These are phyloP conservation scores for Plodia interpunctella DNA, from an alignment of 1,140 invertebrate genomes.

Conservation along the genomic window DNA sequence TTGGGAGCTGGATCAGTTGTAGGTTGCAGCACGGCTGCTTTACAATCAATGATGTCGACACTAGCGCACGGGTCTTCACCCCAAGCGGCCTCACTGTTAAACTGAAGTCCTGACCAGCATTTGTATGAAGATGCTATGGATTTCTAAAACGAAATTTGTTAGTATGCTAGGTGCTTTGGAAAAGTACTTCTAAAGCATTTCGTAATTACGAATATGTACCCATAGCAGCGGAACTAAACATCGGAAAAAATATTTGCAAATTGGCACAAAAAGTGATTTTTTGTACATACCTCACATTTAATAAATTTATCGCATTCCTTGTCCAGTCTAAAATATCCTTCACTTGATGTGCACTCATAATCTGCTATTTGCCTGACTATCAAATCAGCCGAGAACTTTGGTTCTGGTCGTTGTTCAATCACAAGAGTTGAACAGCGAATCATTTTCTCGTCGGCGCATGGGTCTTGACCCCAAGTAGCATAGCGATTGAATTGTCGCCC, in stretches of 20 bases:
- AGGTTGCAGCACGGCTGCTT: neutral
- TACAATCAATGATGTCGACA: neutral
- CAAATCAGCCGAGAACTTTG: neutral
- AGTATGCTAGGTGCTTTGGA: no score
- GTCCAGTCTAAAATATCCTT: neutral
- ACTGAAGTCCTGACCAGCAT: neutral
- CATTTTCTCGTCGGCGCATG: neutral
- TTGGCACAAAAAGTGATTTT: neutral
- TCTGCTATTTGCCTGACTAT: neutral
- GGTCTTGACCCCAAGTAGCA: neutral
- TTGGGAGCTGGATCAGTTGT: neutral
- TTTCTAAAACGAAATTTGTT: neutral
- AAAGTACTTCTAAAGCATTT: no score
- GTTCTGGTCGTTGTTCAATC: neutral
- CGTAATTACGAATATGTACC: no score
- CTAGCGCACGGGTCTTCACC: neutral
- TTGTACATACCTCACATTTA: neutral
- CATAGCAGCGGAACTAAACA: no score
- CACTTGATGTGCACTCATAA: neutral
- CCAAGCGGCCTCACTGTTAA: neutral
- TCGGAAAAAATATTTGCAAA: no score
- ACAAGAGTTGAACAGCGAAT: neutral
- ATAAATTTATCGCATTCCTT: neutral
- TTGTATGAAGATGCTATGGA: neutral
- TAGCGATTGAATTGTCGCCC: neutral